phyloP scores from a whole-genome alignment of 1,140 invertebrate species.

The Reticulitermes speratus region DNA sequence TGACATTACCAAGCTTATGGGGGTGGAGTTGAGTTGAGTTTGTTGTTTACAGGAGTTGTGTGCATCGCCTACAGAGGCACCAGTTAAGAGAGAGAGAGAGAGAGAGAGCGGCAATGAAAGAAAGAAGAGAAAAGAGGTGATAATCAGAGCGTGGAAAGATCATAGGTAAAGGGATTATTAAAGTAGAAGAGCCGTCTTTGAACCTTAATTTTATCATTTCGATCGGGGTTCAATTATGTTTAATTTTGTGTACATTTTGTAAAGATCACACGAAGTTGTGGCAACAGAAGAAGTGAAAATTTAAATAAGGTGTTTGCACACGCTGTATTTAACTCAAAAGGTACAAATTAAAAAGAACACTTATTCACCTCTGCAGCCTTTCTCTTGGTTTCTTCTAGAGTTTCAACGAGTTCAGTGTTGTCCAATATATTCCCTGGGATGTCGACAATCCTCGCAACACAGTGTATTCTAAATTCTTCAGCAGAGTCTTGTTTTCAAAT shows the following conservation, averaged over 20 bases:
- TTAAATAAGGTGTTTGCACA: too few species aligned
- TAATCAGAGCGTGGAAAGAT: not conserved
- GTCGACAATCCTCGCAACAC: constrained; percentile 77
- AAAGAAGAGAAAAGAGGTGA: constrained; percentile 23
- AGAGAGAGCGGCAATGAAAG: constrained; percentile 32
- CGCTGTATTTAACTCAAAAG: too few species aligned
- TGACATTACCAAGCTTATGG: not conserved
- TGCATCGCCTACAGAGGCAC: too few species aligned
- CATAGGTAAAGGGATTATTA: not conserved
- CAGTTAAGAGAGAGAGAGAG: constrained; percentile 17
- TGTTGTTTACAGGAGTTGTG: not conserved
- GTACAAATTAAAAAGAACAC: not conserved
- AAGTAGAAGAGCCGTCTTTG: too few species aligned
- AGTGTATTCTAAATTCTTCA: constrained; percentile 80
- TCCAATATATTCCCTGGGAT: constrained; percentile 88
- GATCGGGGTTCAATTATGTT: too few species aligned
- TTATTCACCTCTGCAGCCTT: constrained; percentile 65
- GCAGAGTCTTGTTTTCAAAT: constrained; percentile 76
- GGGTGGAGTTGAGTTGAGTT: not conserved
- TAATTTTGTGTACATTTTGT: too few species aligned
- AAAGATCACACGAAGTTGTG: too few species aligned
- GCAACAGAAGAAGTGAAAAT: too few species aligned
- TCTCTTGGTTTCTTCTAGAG: constrained; percentile 83
- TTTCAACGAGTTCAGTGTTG: constrained; percentile 79
- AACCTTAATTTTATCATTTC: too few species aligned